Conservation (phyloP, 64 coral and sea anemone species). For the Montipora sp. region DNA sequence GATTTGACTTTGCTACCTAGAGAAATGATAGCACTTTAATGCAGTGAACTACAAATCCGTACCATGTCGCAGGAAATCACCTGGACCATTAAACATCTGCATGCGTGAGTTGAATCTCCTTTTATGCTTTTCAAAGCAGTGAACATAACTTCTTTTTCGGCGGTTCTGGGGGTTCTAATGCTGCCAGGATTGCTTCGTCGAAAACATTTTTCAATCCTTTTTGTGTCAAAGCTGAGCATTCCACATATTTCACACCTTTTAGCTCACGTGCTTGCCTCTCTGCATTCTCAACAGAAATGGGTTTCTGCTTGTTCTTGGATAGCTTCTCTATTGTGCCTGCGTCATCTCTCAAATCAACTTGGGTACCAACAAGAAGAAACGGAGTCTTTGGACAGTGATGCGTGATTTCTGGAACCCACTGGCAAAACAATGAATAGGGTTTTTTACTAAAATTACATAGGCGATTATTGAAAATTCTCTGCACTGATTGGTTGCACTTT, state of each 20-base stretch:
- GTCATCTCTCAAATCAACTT: slow-evolving; percentile 90
- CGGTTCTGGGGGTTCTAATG: slow-evolving; percentile 85
- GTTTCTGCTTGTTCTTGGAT: slow-evolving; percentile 92
- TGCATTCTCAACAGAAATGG: slow-evolving; percentile 76
- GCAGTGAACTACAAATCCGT: no score
- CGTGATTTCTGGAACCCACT: slow-evolving; percentile 92
- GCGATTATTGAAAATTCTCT: no score
- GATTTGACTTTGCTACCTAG: no score
- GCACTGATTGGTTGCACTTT: no score
- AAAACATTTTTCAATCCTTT: slow-evolving; percentile 94
- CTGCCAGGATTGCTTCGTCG: slow-evolving; percentile 85
- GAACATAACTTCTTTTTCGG: slow-evolving; percentile 94
- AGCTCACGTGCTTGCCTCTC: slow-evolving; percentile 79
- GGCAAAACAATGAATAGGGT: background rate
- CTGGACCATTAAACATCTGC: no score
- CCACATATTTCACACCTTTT: slow-evolving; percentile 87
- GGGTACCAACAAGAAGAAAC: slow-evolving; percentile 91
- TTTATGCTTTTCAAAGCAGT: slow-evolving; percentile 13
- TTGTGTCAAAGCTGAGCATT: slow-evolving; percentile 86
- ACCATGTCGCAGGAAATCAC: no score
- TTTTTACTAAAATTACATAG: background rate
- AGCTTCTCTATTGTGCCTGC: slow-evolving; percentile 89
- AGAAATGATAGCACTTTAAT: no score
- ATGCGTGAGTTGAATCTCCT: background rate
- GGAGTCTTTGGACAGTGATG: slow-evolving; percentile 95